Evolutionary conservation across 2,113 vertebrate genomes (phyloP).

Genomic region (Elephas maximus): DNA sequence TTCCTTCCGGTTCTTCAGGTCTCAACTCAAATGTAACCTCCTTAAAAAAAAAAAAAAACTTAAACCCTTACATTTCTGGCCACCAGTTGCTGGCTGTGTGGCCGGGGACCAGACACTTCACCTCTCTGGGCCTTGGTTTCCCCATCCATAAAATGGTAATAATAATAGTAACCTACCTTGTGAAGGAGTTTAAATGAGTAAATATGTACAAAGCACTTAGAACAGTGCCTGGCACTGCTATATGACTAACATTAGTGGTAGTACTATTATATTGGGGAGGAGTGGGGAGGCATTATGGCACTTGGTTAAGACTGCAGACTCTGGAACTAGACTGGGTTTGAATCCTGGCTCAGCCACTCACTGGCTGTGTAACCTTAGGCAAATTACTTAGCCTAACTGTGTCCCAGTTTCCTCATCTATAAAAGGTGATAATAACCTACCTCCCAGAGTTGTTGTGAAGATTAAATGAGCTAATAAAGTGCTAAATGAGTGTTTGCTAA

Average conservation of each 20-base stretch:
- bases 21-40: conserved; percentile 17
- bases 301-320: conserved; percentile 39
- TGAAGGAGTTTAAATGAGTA: conserved; percentile 46
- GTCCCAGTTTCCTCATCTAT: conserved; percentile 73
- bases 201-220: conserved; percentile 31
- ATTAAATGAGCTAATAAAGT: conserved; percentile 68
- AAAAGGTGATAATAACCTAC: conserved; percentile 67
- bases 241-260: conserved; percentile 26
- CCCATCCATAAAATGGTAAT: conserved; percentile 18
- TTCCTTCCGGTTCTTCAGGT: conserved; percentile 16
- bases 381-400: conserved; percentile 64
- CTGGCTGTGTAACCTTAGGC: conserved; percentile 9
- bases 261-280: conserved; percentile 2
- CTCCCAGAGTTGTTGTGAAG: conserved; percentile 38
- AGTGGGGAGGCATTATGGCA: neutral
- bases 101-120: neutral
- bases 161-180: conserved; percentile 50
- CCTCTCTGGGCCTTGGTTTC: conserved; percentile 8
- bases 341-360: conserved; percentile 38
- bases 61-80: conserved; percentile 29
- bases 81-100: neutral
- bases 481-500: conserved; percentile 53
- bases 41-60: conserved; percentile 23
- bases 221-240: neutral
- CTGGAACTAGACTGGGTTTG: conserved; percentile 56